Evolutionary conservation across 2,797 vertebrate species (phyloP).

Genomic region (Menidia menidia): DNA sequence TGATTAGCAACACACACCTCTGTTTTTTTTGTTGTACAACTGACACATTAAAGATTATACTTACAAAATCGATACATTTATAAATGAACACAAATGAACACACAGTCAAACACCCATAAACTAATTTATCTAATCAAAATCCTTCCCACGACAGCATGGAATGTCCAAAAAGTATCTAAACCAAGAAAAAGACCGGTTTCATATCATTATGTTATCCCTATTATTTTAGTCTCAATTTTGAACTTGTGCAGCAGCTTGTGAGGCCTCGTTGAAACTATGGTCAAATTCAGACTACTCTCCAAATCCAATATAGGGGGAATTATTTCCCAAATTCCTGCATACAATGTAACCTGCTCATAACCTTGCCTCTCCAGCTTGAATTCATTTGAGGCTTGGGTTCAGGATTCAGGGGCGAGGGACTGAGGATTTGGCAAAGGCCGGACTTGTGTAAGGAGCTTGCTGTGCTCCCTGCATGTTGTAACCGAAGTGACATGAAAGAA

Average conservation of each 20-base stretch:
- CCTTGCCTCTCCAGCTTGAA: constrained; percentile 80
- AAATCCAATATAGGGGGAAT: constrained; percentile 84
- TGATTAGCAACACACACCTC: too few species aligned
- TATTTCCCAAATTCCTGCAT: constrained; percentile 82
- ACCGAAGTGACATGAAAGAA: constrained; percentile 58
- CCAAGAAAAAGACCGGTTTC: constrained; percentile 13
- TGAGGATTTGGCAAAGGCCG: constrained; percentile 75
- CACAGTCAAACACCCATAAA: background rate
- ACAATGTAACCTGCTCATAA: constrained; percentile 81
- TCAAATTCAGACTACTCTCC: constrained; percentile 65
- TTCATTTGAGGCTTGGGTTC: constrained; percentile 78
- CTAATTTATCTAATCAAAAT: constrained; percentile 14
- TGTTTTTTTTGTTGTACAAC: too few species aligned
- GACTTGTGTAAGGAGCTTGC: constrained; percentile 64
- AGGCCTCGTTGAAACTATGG: constrained; percentile 54
- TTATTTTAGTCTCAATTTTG: constrained; percentile 20
- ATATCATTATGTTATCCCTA: constrained; percentile 22
- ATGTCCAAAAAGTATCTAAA: constrained; percentile 13
- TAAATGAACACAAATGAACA: too few species aligned
- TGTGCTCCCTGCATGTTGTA: constrained; percentile 59
- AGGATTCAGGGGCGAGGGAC: constrained; percentile 72
- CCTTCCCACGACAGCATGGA: constrained; percentile 4
- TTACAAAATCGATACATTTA: too few species aligned
- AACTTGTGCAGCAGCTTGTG: constrained; percentile 45
- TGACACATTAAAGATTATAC: too few species aligned